Conservation (phyloP, 2,888 invertebrate genomes). For the Malthinus flaveolus region DNA sequence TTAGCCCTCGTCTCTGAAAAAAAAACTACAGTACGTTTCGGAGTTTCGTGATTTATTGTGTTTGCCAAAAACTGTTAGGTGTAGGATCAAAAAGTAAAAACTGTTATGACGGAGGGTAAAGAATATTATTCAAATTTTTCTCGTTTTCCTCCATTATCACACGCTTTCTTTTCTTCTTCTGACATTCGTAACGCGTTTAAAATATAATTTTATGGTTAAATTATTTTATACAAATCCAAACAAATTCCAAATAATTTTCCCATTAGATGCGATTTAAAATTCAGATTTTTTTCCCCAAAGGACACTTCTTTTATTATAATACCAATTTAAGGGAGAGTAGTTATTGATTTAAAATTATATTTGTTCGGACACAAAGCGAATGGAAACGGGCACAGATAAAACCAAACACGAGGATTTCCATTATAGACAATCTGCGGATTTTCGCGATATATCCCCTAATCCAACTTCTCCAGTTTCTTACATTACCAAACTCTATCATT, state of each 20-base stretch:
- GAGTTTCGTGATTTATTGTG: background rate
- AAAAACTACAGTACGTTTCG: background rate
- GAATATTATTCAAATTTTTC: conserved; percentile 6
- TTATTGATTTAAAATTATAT: conserved; percentile 15
- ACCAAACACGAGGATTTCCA: conserved; percentile 27
- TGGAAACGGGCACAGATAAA: conserved; percentile 24
- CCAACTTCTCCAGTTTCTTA: conserved; percentile 42
- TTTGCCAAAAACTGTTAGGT: too few relatives aligned
- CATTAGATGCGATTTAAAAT: too few relatives aligned
- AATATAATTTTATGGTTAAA: too few relatives aligned
- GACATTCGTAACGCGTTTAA: too few relatives aligned
- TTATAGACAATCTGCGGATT: conserved; percentile 33
- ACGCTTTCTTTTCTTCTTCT: too few relatives aligned
- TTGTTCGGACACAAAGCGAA: conserved; percentile 24
- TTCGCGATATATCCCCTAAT: conserved; percentile 43
- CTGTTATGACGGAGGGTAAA: conserved; percentile 4
- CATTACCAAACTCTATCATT: conserved; percentile 50
- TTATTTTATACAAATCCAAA: too few relatives aligned
- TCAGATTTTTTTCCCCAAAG: too few relatives aligned
- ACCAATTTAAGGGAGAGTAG: background rate
- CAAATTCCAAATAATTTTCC: too few relatives aligned
- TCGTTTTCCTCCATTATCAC: too few relatives aligned
- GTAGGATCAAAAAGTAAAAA: background rate
- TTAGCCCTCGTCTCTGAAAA: background rate
- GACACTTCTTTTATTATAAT: background rate